Evolutionary conservation across 2,888 invertebrate species (phyloP), one percentile per base, ranked within the genome.

Genomic region (Cremastobaeus sp.): DNA sequence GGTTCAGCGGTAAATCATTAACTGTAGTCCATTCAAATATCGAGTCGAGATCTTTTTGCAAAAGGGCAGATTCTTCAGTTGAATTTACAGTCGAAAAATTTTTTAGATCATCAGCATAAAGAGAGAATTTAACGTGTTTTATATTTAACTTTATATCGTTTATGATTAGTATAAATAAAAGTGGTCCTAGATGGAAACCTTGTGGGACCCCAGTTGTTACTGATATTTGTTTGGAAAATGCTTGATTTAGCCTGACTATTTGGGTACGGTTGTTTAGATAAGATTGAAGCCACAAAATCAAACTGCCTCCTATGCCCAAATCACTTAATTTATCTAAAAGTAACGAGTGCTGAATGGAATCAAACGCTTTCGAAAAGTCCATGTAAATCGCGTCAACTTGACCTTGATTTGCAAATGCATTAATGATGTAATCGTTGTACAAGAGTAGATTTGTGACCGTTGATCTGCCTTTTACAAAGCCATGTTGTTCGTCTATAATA

Each of bases 131-230:
- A 5, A 3, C 20, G 17, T 35, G 6, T 3, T 1, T 11, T 35
- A 9, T 5, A 6, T 14, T 17, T 14, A 17, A 9, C 2, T 17
- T 4, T 6, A 54, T 25, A 15, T 54, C 45, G 25, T 48, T 60
- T 1, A 28, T 60, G 18, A 28, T 37, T n/a, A 48, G 14, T 1
- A 60, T 17, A 28, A 35, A 48, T 6, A 47, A 11, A 8, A 60
- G 5, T 2, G 60, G 60, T 9, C 60, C 60, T n/a, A 60, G 14
- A 9, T 37, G 37, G 5, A 48, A 18, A 1, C 48, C 60, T 18
- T 60, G 60, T 5, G 60, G 60, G 1, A 48, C 48, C 2, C 47
- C 48, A 6, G 21, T n/a, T 14, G 1, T n/a, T n/a, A 48, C 28
- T n/a, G 9, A 1, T 8, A 18, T 1, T 28, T 15, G 14, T 1